These are phyloP conservation scores for Phrynocephalus forsythii DNA, from an alignment of 2,797 vertebrate genomes.

Conservation along the genomic window DNA sequence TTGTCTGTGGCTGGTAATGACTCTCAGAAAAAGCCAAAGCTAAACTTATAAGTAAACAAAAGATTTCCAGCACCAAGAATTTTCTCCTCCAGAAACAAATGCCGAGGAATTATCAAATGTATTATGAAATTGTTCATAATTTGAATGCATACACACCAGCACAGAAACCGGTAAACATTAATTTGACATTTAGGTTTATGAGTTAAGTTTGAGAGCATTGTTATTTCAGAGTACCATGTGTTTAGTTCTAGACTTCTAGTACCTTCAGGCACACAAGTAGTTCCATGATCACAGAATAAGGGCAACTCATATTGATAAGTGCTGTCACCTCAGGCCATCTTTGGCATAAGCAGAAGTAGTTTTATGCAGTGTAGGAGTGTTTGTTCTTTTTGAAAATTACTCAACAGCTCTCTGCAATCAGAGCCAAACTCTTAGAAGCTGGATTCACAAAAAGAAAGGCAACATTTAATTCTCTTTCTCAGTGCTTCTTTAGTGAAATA, in stretches of 20 bases:
- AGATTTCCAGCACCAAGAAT: background rate
- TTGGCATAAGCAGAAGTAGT: slow-evolving; percentile 35
- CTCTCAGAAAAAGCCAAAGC: background rate
- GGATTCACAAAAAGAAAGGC: slow-evolving; percentile 27
- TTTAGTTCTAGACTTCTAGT: slow-evolving; percentile 13
- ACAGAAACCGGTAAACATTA: slow-evolving; percentile 4
- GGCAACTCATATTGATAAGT: background rate
- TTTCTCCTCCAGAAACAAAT: background rate
- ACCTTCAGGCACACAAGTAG: slow-evolving; percentile 5
- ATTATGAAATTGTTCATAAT: background rate
- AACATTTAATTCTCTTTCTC: slow-evolving; percentile 52
- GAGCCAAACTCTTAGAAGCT: background rate
- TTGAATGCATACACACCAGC: background rate
- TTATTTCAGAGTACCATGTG: slow-evolving; percentile 16
- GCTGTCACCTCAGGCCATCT: background rate
- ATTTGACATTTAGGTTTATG: background rate
- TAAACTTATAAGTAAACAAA: background rate
- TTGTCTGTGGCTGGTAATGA: background rate
- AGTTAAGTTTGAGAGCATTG: slow-evolving; percentile 20
- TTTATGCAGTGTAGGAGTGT: slow-evolving; percentile 8
- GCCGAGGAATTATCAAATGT: background rate
- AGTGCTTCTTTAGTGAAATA: slow-evolving; percentile 42
- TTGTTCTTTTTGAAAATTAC: slow-evolving; percentile 36
- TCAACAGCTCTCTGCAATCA: slow-evolving; percentile 22
- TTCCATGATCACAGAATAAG: slow-evolving; percentile 30